Conservation (phyloP, 2,888 invertebrate genomes). For the Epistrophe grossulariae region DNA sequence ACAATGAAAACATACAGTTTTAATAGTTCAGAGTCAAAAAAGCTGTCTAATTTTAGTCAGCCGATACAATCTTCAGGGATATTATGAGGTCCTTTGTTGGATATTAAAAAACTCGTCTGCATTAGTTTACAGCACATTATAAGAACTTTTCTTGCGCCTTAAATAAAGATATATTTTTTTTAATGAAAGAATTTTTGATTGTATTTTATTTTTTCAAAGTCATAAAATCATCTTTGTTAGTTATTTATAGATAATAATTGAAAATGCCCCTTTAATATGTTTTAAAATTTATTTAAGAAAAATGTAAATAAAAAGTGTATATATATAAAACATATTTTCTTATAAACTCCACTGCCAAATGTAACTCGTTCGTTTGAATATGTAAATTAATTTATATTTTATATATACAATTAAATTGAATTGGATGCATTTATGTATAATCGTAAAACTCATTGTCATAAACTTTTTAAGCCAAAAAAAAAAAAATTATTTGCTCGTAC, state of each 20-base stretch:
- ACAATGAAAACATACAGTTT: not conserved
- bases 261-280: not conserved
- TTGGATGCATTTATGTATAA: conserved; percentile 8
- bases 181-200: not conserved
- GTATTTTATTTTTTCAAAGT: not conserved
- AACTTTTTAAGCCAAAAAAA: conserved; percentile 49
- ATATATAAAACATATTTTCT: conserved; percentile 22
- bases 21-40: not conserved
- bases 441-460: conserved; percentile 29
- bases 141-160: conserved; percentile 4
- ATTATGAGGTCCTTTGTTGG: not conserved
- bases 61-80: not conserved
- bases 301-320: conserved; percentile 26
- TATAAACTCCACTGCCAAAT: conserved; percentile 45
- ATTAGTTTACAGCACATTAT: not conserved
- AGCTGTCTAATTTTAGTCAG: not conserved
- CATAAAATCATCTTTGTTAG: not conserved
- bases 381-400: conserved; percentile 41
- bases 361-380: conserved; percentile 22
- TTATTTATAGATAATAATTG: not conserved
- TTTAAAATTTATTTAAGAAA: not conserved
- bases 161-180: not conserved
- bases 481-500: conserved; percentile 38
- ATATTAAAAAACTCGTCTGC: not conserved
- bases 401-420: conserved; percentile 19